These are phyloP conservation scores for Cryptus viduatorius DNA, from an alignment of 2,888 invertebrate genomes.

Conservation along the genomic window DNA sequence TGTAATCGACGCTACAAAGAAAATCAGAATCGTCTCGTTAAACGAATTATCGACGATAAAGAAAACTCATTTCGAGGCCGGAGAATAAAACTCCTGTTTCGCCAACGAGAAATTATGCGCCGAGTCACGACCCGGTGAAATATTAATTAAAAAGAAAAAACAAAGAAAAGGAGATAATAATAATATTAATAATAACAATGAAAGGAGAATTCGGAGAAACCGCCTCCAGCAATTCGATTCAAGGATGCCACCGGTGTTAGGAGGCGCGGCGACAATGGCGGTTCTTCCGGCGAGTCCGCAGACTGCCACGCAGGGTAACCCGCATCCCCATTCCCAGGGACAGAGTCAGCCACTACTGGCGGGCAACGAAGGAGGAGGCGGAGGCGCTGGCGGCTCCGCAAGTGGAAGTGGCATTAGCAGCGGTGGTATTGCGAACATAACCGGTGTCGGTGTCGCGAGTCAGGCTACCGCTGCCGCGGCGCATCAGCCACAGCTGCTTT, in stretches of 20 bases:
- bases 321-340: slow-evolving; percentile 76
- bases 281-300: slow-evolving; percentile 85
- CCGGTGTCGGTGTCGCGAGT: slow-evolving; percentile 57
- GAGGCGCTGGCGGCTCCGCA: slow-evolving; percentile 37
- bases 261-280: slow-evolving; percentile 84
- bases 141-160: not conserved
- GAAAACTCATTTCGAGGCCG: too few relatives aligned
- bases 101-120: slow-evolving; percentile 21
- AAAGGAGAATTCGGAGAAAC: slow-evolving; percentile 62
- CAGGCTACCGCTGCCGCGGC: slow-evolving; percentile 53
- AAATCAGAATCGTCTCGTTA: too few relatives aligned
- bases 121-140: not conserved
- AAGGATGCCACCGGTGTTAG: slow-evolving; percentile 84
- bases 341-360: slow-evolving; percentile 70
- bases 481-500: slow-evolving; percentile 81
- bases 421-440: slow-evolving; percentile 67
- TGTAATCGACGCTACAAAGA: too few relatives aligned
- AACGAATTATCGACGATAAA: not conserved
- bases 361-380: slow-evolving; percentile 62
- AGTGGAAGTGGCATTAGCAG: slow-evolving; percentile 34
- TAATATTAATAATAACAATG: slow-evolving; percentile 60
- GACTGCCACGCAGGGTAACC: slow-evolving; percentile 83
- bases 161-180: not conserved
- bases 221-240: slow-evolving; percentile 55
- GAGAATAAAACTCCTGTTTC: too few relatives aligned